These are phyloP conservation scores for Netelia virgata DNA, from an alignment of 2,888 invertebrate genomes.

Conservation along the genomic window DNA sequence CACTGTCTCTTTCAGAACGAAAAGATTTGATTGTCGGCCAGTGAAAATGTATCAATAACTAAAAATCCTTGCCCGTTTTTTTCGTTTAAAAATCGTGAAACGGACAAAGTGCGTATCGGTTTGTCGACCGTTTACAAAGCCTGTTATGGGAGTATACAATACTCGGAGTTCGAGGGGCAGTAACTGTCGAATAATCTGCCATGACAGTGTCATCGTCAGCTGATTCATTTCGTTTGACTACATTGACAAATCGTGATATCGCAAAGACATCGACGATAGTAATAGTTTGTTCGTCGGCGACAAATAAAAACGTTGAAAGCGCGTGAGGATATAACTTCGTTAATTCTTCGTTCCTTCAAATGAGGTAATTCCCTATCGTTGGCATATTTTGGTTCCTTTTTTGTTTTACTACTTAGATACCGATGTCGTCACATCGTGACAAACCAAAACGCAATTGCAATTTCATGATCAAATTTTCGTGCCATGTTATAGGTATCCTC, in stretches of 20 bases:
- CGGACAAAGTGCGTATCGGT: constrained; percentile 40
- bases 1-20: not conserved
- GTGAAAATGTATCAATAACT: not conserved
- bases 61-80: not conserved
- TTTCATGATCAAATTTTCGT: not conserved
- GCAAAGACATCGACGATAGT: constrained; percentile 45
- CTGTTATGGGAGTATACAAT: not conserved
- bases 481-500: not conserved
- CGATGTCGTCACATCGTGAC: no score
- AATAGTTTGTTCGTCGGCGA: constrained; percentile 19
- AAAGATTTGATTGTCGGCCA: not conserved
- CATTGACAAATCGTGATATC: constrained; percentile 23
- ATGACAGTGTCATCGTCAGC: constrained; percentile 74
- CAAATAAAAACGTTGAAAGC: constrained; percentile 39
- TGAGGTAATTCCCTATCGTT: constrained; percentile 34
- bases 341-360: constrained; percentile 14
- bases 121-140: not conserved
- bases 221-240: constrained; percentile 69
- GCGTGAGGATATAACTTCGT: constrained; percentile 19
- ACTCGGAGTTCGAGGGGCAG: constrained; percentile 15
- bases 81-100: constrained; percentile 7
- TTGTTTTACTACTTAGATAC: not conserved
- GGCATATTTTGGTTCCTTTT: not conserved
- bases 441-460: not conserved
- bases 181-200: constrained; percentile 48